phyloP scores from a whole-genome alignment of 2,888 invertebrate genomes.

The Apodemia duryi region DNA sequence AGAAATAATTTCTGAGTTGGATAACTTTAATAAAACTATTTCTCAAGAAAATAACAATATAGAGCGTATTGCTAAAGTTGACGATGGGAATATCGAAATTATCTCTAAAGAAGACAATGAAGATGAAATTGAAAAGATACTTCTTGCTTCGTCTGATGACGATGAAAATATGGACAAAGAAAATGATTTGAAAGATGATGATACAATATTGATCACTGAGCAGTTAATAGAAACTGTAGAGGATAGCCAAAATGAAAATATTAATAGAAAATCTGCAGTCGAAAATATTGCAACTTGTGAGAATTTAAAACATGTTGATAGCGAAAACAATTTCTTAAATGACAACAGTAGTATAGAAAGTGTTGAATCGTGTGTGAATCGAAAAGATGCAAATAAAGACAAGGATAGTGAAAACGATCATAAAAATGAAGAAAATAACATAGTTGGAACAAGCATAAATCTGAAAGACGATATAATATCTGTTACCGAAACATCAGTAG shows the following conservation, averaged over 20 bases:
- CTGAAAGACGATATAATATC: conserved; percentile 40
- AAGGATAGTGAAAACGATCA: background rate
- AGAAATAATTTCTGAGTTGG: background rate
- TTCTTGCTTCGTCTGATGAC: conserved; percentile 54
- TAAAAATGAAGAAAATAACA: background rate
- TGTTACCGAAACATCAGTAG: background rate
- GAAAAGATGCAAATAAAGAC: conserved; percentile 2
- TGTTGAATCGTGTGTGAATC: conserved; percentile 5
- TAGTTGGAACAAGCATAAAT: conserved; percentile 36
- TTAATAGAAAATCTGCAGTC: background rate
- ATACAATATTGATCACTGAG: conserved; percentile 28
- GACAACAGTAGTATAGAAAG: conserved; percentile 5
- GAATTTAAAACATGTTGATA: background rate
- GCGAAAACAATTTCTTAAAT: background rate
- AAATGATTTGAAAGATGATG: conserved; percentile 26
- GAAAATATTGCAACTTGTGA: background rate
- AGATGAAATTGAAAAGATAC: conserved; percentile 47
- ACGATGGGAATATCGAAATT: conserved; percentile 18
- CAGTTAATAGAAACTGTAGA: conserved; percentile 14
- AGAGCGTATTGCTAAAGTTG: background rate
- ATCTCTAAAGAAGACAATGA: conserved; percentile 37
- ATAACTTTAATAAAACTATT: background rate
- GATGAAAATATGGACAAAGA: conserved; percentile 34
- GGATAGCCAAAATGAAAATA: background rate
- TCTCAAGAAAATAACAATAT: conserved; percentile 21